Percentiles rank a stretch among this genome's conserved stretches.
Conservation (phyloP, 2,888 invertebrate genomes). For the Meghimatium bilineatum region DNA sequence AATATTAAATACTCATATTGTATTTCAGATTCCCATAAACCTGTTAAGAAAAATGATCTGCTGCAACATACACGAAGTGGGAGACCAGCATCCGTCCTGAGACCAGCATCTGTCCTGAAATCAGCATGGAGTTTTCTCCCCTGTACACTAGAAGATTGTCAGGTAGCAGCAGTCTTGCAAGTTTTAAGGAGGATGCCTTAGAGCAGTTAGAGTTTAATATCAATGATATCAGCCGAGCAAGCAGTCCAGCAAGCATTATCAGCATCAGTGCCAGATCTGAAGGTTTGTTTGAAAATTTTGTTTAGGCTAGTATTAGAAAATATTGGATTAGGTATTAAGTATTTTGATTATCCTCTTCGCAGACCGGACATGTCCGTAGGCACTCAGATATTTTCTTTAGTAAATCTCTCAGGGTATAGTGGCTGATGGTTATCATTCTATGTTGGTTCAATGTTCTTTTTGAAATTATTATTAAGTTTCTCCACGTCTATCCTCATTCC, state of each 20-base stretch:
- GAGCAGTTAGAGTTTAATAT: constrained; percentile 64
- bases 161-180: constrained; percentile 51
- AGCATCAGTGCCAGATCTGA: constrained; percentile 63
- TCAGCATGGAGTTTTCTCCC: constrained; percentile 45
- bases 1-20: too few relatives aligned
- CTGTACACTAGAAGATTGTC: constrained; percentile 47
- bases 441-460: too few relatives aligned
- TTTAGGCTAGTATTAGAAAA: background rate
- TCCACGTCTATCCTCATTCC: too few relatives aligned
- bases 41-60: background rate
- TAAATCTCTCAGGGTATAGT: too few relatives aligned
- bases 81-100: background rate
- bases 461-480: too few relatives aligned
- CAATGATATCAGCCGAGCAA: constrained; percentile 69
- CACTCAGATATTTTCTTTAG: too few relatives aligned
- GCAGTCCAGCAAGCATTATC: constrained; percentile 60
- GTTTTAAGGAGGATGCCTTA: constrained; percentile 58
- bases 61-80: background rate
- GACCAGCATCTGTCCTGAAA: background rate
- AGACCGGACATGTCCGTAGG: too few relatives aligned
- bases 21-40: background rate
- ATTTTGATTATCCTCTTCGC: too few relatives aligned
- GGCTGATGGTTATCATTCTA: too few relatives aligned
- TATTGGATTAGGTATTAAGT: too few relatives aligned
- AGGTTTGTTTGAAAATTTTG: constrained; percentile 53